Evolutionary conservation across 2,888 invertebrate species (phyloP).

Genomic region (Cataglyphis cursor): DNA sequence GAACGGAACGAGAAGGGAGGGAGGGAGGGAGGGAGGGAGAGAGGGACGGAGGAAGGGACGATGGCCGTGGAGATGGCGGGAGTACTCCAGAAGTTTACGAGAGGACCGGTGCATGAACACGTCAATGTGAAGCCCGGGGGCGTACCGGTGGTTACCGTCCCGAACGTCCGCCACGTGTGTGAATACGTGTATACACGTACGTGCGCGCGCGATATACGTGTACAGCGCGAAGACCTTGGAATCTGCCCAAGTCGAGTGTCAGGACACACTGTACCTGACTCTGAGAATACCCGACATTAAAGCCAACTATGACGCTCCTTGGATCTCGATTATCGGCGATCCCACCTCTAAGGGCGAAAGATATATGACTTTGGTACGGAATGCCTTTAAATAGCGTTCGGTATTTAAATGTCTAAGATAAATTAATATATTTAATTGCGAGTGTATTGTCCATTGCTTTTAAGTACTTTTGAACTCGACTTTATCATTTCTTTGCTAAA

Average conservation of each 20-base stretch:
- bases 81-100: slow-evolving; percentile 77
- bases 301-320: slow-evolving; percentile 72
- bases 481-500: background rate
- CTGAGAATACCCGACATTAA: slow-evolving; percentile 74
- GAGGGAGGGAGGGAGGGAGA: background rate
- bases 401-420: slow-evolving; percentile 1
- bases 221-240: slow-evolving; percentile 41
- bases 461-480: no score
- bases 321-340: slow-evolving; percentile 73
- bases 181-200: slow-evolving; percentile 28
- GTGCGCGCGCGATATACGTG: slow-evolving; percentile 37
- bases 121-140: slow-evolving; percentile 76
- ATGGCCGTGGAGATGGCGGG: slow-evolving; percentile 54
- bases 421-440: slow-evolving; percentile 15
- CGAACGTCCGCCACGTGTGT: slow-evolving; percentile 38
- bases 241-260: slow-evolving; percentile 47
- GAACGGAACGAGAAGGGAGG: background rate
- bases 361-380: slow-evolving; percentile 54
- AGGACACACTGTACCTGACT: slow-evolving; percentile 53
- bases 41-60: slow-evolving; percentile 4
- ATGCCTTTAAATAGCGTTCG: slow-evolving; percentile 37
- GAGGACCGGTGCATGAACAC: slow-evolving; percentile 80
- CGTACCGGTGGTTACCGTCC: slow-evolving; percentile 70
- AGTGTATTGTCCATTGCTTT: background rate
- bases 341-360: slow-evolving; percentile 50